Evolutionary conservation across 2,113 vertebrate genomes (phyloP).

Genomic region (Megalops atlanticus): DNA sequence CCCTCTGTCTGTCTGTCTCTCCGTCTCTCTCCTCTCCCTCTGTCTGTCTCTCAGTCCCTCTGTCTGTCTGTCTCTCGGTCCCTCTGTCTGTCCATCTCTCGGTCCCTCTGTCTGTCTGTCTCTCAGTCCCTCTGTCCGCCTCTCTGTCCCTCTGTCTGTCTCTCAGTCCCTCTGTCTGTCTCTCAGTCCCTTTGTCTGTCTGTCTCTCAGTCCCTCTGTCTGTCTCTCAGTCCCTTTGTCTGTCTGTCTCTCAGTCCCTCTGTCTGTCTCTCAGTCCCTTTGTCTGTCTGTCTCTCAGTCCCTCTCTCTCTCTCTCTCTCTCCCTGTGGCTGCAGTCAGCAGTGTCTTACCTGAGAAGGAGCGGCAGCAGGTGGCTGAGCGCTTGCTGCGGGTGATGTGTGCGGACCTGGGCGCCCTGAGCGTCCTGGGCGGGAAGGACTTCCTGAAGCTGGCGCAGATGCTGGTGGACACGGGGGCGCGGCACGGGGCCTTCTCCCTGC

Average conservation of each 20-base stretch:
- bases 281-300: constrained; percentile 37
- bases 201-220: constrained; percentile 29
- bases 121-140: not conserved
- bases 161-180: not conserved
- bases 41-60: not conserved
- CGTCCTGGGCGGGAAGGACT: constrained; percentile 91
- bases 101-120: not conserved
- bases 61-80: no score
- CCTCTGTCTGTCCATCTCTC: no score
- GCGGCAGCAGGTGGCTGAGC: constrained; percentile 91
- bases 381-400: constrained; percentile 91
- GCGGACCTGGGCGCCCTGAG: constrained; percentile 87
- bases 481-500: constrained; percentile 91
- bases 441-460: constrained; percentile 93
- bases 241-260: no score
- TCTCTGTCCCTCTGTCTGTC: constrained; percentile 16
- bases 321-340: constrained; percentile 67
- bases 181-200: constrained; percentile 13
- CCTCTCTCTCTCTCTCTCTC: not conserved
- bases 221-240: constrained; percentile 1
- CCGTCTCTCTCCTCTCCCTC: no score
- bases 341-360: constrained; percentile 91
- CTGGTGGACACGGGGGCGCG: constrained; percentile 92
- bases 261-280: not conserved
- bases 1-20: no score